Evolutionary conservation across 2,888 invertebrate species (phyloP), one percentile per base, ranked within the genome.

Genomic region (Stenolophus ochropezus): DNA sequence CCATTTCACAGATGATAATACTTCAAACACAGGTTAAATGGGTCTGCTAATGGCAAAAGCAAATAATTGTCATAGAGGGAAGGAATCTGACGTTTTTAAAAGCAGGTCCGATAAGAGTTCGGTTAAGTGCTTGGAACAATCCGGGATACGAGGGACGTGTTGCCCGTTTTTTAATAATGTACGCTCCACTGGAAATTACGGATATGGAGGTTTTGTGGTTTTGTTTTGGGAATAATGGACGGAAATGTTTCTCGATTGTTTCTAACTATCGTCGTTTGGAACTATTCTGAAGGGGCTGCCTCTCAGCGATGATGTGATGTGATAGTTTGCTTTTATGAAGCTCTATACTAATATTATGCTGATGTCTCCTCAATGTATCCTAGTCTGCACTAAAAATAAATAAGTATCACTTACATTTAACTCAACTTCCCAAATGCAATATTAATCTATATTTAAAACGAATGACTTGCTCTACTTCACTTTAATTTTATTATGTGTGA

Each of bases 1-100:
- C 73, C 73, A 73, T 49, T 21, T 73, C 33, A 65, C 27, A 33
- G 79, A 58, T 69, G 71, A 79, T 79, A 79, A 79, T 79, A 53
- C 79, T 49, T 71, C 79, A 79, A 69, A 69, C 61, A 71, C 79
- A 79, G 47, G 77, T 56, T 73, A 81, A 81, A 81, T 81, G 81
- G 81, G 53, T 56, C 73, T 53, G 53, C 79, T 80, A 80, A 80
- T 80, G 79, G 79, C 58, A 74, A 81, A 81, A 73, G 81, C 81
- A 81, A 81, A 81, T 81, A 81, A 58, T 81, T 58, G 80, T 80
- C 21, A 23, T 61, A 21, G 61, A 61, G 14, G 25, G 61, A 61
- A 61, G 23, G 61, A 61, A 61, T 61, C 21, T 18, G 5, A 16
- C 18, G 65, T 16, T 69, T 69, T 69, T 69, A 69, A 33, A 69